Evolutionary conservation across 2,888 invertebrate species (phyloP), one percentile per base, ranked within the genome.

Genomic region (Epirrhoe alternata): DNA sequence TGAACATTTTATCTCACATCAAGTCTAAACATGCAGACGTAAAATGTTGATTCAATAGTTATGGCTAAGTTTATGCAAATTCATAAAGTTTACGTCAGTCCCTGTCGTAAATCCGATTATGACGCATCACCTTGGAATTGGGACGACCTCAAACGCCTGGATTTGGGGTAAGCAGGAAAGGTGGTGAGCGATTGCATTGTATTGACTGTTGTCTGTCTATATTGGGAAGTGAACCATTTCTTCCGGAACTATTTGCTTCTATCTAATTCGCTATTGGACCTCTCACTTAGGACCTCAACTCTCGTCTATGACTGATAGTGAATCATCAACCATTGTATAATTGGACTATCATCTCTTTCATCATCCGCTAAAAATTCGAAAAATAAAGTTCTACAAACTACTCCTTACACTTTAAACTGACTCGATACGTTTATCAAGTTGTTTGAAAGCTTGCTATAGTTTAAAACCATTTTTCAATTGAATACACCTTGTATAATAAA

Each of bases 401-500:
- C 38, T 42, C 14, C 45, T 14, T 47, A 3, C n/a, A 51, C 51
- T 12, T 12, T 30, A 30, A 24, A 30, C 12, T 30, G n/a, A 12
- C 24, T 50, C 33, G 35, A 51, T 24, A 51, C 58, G 58, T 31
- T 58, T 56, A 45, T 14, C 38, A 59, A 61, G 59, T 50, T 59
- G 45, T 54, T 47, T 51, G 54, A 5, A 59, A 57, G 38, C 61
- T 51, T 63, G 30, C 17, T 24, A 60, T 64, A 71, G 65, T 69
- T 68, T 53, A 66, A 64, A 68, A 45, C 49, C 45, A 68, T 71
- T 72, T 72, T 69, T 68, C 68, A 68, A 56, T 69, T 58, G 68
- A 72, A 68, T 69, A 64, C 54, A 69, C 65, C 65, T 65, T 35
- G 65, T 45, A 73, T 62, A 69, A 72, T 70, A 66, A 66, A 74